phyloP scores from a whole-genome alignment of 2,797 vertebrate species.

The Phoeniculus purpureus region DNA sequence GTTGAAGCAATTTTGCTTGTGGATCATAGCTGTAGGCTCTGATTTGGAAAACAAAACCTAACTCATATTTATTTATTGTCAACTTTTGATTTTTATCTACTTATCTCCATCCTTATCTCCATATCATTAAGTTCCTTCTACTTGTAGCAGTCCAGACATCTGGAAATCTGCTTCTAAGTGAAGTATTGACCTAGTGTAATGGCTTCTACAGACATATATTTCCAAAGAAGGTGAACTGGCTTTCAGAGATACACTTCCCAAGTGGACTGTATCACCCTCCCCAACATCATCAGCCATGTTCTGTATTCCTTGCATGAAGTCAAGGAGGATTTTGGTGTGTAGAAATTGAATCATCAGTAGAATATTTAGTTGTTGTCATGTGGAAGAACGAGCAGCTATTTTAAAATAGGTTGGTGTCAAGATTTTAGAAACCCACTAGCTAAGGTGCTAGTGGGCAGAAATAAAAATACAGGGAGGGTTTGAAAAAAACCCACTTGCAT shows the following conservation, averaged over 20 bases:
- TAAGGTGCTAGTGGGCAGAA: no score
- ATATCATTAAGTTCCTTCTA: not conserved
- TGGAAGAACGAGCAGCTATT: not conserved
- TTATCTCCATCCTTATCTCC: not conserved
- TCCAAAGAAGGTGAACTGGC: not conserved
- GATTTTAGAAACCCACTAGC: no score
- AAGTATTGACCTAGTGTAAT: not conserved
- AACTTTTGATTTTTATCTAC: not conserved
- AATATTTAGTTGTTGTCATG: not conserved
- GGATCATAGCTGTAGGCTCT: not conserved
- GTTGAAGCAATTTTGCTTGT: not conserved
- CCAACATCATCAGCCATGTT: not conserved
- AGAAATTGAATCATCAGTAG: not conserved
- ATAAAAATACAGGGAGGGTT: no score
- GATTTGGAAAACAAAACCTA: not conserved
- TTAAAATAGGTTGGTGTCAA: not conserved
- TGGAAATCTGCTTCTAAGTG: not conserved
- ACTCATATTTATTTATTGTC: accelerated
- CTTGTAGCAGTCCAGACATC: not conserved
- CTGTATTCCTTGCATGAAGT: not conserved
- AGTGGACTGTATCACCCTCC: not conserved
- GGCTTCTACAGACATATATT: not conserved
- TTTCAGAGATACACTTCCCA: not conserved
- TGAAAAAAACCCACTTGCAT: no score
- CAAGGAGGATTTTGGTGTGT: not conserved